These are phyloP conservation scores for Drosophila niveifrons DNA, from an alignment of 2,888 invertebrate genomes.

Conservation along the genomic window DNA sequence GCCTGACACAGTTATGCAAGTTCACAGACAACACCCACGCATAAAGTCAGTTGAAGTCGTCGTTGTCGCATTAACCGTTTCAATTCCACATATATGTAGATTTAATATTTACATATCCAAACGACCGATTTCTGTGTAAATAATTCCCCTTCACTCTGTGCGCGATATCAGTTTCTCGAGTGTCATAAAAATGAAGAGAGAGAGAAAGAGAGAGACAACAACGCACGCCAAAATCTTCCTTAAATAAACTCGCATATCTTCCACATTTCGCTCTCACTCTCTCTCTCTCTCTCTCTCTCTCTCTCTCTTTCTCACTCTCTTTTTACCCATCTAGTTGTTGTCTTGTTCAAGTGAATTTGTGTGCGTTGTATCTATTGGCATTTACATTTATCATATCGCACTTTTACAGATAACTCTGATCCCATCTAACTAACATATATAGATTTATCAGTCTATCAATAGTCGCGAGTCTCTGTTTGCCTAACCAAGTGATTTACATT, in stretches of 20 bases:
- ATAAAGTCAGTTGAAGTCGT: slow-evolving; percentile 44
- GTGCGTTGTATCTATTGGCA: slow-evolving; percentile 40
- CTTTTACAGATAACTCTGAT: slow-evolving; percentile 13
- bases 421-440: slow-evolving; percentile 4
- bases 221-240: slow-evolving; percentile 72
- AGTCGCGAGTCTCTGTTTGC: slow-evolving; percentile 50
- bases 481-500: slow-evolving; percentile 76
- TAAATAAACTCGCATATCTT: slow-evolving; percentile 52
- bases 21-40: slow-evolving; percentile 74
- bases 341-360: slow-evolving; percentile 77
- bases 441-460: slow-evolving; percentile 27
- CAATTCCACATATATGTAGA: slow-evolving; percentile 11
- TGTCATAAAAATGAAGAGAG: slow-evolving; percentile 32
- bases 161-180: slow-evolving; percentile 54
- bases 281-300: slow-evolving; percentile 5
- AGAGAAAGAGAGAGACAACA: slow-evolving; percentile 12
- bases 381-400: slow-evolving; percentile 40
- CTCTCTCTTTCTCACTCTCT: slow-evolving; percentile 10
- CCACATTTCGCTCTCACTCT: background rate
- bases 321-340: slow-evolving; percentile 41
- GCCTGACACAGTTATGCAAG: slow-evolving; percentile 79
- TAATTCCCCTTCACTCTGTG: slow-evolving; percentile 45
- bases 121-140: slow-evolving; percentile 53
- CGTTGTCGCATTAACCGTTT: slow-evolving; percentile 39
- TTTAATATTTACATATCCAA: slow-evolving; percentile 62